Evolutionary conservation across 2,888 invertebrate species (phyloP), one percentile per base, ranked within the genome.

Genomic region (Zootermopsis nevadensis): DNA sequence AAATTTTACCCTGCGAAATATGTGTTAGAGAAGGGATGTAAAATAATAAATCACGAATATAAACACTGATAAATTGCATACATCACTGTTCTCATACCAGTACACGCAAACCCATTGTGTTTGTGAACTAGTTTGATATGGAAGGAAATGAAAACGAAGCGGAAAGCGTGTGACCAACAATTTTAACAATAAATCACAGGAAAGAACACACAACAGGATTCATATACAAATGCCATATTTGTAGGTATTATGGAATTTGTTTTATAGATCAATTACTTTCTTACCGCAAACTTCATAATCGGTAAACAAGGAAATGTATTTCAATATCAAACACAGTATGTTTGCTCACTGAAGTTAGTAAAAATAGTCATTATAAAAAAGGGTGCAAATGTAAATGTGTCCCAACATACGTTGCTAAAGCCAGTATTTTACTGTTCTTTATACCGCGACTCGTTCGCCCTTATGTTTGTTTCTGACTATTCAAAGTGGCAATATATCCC

Each of bases 21-120:
- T 60, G 79, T 33, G 66, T 79, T 76, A 79, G 27, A 27, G 79
- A 33, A 35, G 27, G 66, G 48, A 2, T 12, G 79, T 33, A 60
- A 60, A 60, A 66, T 79, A 79, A 79, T 79, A 79, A 79, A 79
- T 79, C 79, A 79, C 79, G 10, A 8, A 79, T 35, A 79, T 66
- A 79, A 79, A 79, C 66, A 79, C 22, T 66, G 79, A 79, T 79
- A 79, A 60, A 79, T 79, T 79, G 38, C 33, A 48, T 79, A 24
- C 77, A 53, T 55, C 10, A 55, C 55, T 53, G 33, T 42, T 42
- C 6, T 27, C 53, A 22, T 4, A 53, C 53, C 53, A 53, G 53
- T 60, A 60, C 27, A 60, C 12, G n/a, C 60, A 60, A 60, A 60
- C 60, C 74, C 33, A 33, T 38, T 74, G 74, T 74, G 74, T 74